phyloP scores from a whole-genome alignment of 2,797 vertebrate genomes.

The Ctenopoma kingsleyae region DNA sequence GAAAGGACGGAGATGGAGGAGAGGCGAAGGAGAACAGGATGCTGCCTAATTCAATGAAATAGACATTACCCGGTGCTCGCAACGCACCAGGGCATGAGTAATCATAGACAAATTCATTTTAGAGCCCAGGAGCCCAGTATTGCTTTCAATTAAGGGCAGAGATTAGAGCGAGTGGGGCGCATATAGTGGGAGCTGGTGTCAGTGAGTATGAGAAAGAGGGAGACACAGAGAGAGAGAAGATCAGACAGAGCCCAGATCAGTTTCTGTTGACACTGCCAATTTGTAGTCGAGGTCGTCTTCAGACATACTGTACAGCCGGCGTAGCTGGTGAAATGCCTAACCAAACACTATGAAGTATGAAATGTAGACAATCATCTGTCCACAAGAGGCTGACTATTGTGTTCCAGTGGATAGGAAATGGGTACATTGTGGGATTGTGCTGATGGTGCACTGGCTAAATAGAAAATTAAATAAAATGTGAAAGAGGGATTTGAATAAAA shows the following conservation, averaged over 20 bases:
- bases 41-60: slow-evolving; percentile 90
- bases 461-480: not conserved
- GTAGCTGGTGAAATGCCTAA: not conserved
- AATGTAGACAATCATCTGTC: slow-evolving; percentile 14
- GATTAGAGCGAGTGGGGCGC: slow-evolving; percentile 72
- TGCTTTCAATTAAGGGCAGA: slow-evolving; percentile 93
- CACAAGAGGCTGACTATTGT: slow-evolving; percentile 7
- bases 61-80: slow-evolving; percentile 83
- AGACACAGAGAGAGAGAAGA: slow-evolving; percentile 11
- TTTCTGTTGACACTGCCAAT: slow-evolving; percentile 57
- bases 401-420: slow-evolving; percentile 3
- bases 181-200: slow-evolving; percentile 40
- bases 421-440: not conserved
- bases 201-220: slow-evolving; percentile 29
- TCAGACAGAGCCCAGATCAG: slow-evolving; percentile 36
- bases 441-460: not conserved
- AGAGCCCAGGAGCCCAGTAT: slow-evolving; percentile 89
- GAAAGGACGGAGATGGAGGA: slow-evolving; percentile 75
- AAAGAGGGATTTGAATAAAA: not conserved
- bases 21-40: slow-evolving; percentile 77
- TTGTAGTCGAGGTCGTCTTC: slow-evolving; percentile 34
- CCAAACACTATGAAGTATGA: slow-evolving; percentile 15
- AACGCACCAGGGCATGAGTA: slow-evolving; percentile 86
- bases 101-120: slow-evolving; percentile 94
- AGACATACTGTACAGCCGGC: slow-evolving; percentile 11